A percentile compares a stretch with the other conserved stretches of the same genome.
These are phyloP conservation scores for Ceramica pisi DNA, from an alignment of 2,888 invertebrate species.

Conservation along the genomic window DNA sequence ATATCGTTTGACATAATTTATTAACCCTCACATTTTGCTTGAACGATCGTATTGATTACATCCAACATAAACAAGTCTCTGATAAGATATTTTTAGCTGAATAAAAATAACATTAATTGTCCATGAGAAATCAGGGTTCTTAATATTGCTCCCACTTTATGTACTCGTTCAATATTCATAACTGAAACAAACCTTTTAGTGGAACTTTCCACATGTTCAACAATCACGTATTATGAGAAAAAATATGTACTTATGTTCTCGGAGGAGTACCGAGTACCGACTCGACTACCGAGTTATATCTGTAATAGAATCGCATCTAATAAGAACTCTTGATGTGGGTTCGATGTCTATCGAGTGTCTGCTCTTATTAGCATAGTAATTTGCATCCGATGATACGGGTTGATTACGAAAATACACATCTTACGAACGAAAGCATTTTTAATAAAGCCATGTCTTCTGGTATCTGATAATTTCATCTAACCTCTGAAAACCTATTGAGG, in stretches of 20 bases:
- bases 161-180: conserved; percentile 61
- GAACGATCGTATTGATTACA: conserved; percentile 19
- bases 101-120: conserved; percentile 31
- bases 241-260: conserved; percentile 40
- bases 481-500: neutral
- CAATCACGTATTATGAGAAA: conserved; percentile 49
- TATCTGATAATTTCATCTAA: conserved; percentile 36
- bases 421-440: conserved; percentile 31
- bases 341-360: conserved; percentile 73
- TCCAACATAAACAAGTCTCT: conserved; percentile 1
- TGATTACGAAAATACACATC: conserved; percentile 62
- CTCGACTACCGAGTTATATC: conserved; percentile 68
- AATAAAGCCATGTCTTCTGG: conserved; percentile 24
- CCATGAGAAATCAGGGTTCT: conserved; percentile 22
- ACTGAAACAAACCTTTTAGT: conserved; percentile 47
- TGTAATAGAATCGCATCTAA: conserved; percentile 81
- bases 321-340: conserved; percentile 81
- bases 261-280: conserved; percentile 24
- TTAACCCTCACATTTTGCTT: conserved; percentile 7
- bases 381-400: conserved; percentile 73
- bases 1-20: conserved; percentile 16
- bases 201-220: conserved; percentile 46
- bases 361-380: conserved; percentile 80
- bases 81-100: conserved; percentile 18
- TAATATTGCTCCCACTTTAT: conserved; percentile 25